Percentiles rank a stretch among this genome's conserved stretches.
phyloP scores from a whole-genome alignment of 2,113 vertebrate species.

The Cebus imitator region DNA sequence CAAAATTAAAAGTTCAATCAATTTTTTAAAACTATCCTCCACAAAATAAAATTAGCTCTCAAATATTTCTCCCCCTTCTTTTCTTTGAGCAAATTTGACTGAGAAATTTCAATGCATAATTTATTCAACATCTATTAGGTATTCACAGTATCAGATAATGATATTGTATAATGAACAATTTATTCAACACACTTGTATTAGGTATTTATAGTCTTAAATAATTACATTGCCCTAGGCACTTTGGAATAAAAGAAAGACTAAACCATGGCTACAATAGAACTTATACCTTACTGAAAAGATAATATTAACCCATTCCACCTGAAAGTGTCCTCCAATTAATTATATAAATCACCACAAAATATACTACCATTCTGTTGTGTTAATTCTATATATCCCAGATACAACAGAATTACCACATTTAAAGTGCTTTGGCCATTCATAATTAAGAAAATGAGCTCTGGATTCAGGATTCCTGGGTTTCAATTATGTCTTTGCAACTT shows the following conservation, averaged over 20 bases:
- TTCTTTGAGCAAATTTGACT: not conserved
- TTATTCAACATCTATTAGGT: not conserved
- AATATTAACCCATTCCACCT: not conserved
- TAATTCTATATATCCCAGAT: not conserved
- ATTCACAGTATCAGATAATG: too few species aligned
- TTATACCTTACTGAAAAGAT: not conserved
- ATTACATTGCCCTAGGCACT: not conserved
- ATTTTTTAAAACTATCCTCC: not conserved
- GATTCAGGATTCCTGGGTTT: not conserved
- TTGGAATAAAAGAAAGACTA: not conserved
- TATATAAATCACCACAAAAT: not conserved
- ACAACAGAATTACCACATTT: not conserved
- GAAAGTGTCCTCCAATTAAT: not conserved
- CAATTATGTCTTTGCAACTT: not conserved
- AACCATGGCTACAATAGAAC: not conserved
- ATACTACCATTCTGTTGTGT: not conserved
- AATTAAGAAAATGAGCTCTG: not conserved
- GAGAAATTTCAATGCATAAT: not conserved
- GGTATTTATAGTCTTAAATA: not conserved
- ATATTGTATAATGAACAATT: not conserved
- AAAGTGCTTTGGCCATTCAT: not conserved
- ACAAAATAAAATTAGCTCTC: constrained; percentile 15
- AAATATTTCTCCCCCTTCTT: not conserved
- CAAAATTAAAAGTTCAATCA: not conserved
- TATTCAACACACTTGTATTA: not conserved